phyloP scores from a whole-genome alignment of 2,797 vertebrate genomes.

The Sebastes paucispinis region DNA sequence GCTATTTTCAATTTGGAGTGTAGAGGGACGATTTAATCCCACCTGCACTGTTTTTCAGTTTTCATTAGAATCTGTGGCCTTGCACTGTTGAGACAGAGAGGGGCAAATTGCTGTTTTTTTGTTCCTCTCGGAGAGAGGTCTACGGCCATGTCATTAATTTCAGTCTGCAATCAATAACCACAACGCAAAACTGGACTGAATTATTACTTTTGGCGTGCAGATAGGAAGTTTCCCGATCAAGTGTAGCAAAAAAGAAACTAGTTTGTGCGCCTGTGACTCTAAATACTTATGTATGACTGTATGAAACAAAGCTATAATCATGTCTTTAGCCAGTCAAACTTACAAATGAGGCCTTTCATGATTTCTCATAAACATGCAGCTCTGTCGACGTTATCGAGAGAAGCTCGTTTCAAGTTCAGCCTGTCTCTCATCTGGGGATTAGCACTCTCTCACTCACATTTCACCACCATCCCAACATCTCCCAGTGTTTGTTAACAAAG shows the following conservation, averaged over 20 bases:
- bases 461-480: constrained; percentile 49
- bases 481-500: constrained; percentile 62
- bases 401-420: constrained; percentile 26
- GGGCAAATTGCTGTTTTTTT: background rate
- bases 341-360: constrained; percentile 31
- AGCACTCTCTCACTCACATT: constrained; percentile 28
- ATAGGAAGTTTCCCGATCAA: background rate
- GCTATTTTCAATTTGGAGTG: constrained; percentile 57
- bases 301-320: background rate
- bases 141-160: background rate
- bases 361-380: constrained; percentile 4
- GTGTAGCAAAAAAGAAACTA: background rate
- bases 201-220: background rate
- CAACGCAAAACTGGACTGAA: background rate
- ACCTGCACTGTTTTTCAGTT: constrained; percentile 27
- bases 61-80: constrained; percentile 2
- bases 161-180: background rate
- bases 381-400: constrained; percentile 1
- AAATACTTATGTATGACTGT: background rate
- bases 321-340: constrained; percentile 21
- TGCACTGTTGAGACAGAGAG: background rate
- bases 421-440: constrained; percentile 42
- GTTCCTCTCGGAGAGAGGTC: background rate
- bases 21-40: constrained; percentile 50
- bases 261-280: background rate